phyloP scores from a whole-genome alignment of 2,797 vertebrate species.

The Alosa sapidissima region DNA sequence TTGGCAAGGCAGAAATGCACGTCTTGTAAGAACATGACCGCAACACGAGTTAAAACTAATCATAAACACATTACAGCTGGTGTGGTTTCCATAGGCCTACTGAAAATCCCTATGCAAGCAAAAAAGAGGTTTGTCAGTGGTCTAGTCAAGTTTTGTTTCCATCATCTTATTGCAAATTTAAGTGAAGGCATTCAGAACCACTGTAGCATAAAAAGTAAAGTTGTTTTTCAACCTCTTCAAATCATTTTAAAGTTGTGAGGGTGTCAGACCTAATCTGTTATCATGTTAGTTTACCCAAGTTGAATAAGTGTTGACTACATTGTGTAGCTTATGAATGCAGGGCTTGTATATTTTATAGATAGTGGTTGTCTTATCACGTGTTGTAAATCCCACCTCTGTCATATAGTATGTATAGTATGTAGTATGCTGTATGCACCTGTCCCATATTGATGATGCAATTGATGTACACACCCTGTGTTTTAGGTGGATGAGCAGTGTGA shows the following conservation, averaged over 20 bases:
- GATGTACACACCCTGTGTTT: neutral
- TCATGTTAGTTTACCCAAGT: too few relatives aligned
- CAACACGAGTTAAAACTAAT: neutral
- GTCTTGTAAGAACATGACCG: neutral
- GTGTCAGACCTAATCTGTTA: neutral
- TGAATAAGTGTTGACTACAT: neutral
- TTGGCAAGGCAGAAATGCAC: neutral
- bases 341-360: neutral
- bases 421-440: neutral
- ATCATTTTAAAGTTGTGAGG: neutral
- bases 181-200: neutral
- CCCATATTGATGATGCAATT: too few relatives aligned
- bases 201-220: neutral
- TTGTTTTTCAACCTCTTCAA: neutral
- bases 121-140: neutral
- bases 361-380: neutral
- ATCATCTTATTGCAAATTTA: neutral
- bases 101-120: neutral
- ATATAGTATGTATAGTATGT: too few relatives aligned
- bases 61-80: neutral
- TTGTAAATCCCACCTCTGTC: neutral
- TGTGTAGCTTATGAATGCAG: neutral
- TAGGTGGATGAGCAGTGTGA: slow-evolving; percentile 53
- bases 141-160: neutral
- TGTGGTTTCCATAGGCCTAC: neutral